Percentiles rank a stretch among this genome's conserved stretches.
These are phyloP conservation scores for Elephas maximus DNA, from an alignment of 2,113 vertebrate genomes.

Conservation along the genomic window DNA sequence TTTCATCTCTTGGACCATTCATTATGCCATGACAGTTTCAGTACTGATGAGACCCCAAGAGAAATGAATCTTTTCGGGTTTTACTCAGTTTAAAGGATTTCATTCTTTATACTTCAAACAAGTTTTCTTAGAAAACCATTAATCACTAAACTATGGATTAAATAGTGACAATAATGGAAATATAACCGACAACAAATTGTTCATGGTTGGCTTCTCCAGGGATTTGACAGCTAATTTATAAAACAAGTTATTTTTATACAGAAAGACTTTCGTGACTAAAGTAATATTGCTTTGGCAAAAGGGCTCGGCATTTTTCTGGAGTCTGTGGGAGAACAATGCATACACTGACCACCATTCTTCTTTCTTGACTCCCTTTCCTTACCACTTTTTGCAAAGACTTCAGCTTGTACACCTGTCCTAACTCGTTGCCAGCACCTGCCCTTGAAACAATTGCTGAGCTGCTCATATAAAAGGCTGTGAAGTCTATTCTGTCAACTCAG, in stretches of 20 bases:
- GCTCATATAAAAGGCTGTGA: background rate
- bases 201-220: slow-evolving; percentile 86
- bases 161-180: slow-evolving; percentile 84
- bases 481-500: slow-evolving; percentile 28
- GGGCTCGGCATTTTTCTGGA: slow-evolving; percentile 31
- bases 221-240: slow-evolving; percentile 84
- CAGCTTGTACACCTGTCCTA: background rate
- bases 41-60: slow-evolving; percentile 69
- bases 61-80: slow-evolving; percentile 74
- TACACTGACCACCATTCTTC: background rate
- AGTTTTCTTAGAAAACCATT: slow-evolving; percentile 80
- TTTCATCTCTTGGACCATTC: slow-evolving; percentile 79
- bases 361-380: background rate
- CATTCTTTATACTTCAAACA: slow-evolving; percentile 82
- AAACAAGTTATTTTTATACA: slow-evolving; percentile 81
- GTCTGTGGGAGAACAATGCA: background rate
- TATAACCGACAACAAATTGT: slow-evolving; percentile 83
- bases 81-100: slow-evolving; percentile 67
- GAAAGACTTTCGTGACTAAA: slow-evolving; percentile 72
- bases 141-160: slow-evolving; percentile 83
- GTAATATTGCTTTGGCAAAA: slow-evolving; percentile 67
- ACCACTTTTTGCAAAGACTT: slow-evolving; percentile 37
- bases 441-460: slow-evolving; percentile 8
- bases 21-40: slow-evolving; percentile 66
- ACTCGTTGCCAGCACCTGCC: background rate